Percentiles rank a stretch among this genome's conserved stretches.
Evolutionary conservation across 64 coral and sea anemone species (phyloP).

Genomic region (Pocillopora verrucosa): DNA sequence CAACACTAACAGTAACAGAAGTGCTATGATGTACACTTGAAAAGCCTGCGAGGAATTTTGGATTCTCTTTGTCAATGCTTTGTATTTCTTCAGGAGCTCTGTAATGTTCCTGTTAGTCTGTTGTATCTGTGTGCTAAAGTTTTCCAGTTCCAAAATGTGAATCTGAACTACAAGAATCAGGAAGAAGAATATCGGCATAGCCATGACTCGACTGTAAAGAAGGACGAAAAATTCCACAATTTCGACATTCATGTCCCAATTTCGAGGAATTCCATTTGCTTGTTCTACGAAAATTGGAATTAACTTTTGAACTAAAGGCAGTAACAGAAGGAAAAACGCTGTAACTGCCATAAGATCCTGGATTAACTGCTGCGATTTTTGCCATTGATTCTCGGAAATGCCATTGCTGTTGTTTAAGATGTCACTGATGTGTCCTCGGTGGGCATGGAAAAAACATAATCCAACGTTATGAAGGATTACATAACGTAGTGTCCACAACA

Average conservation of each 20-base stretch:
- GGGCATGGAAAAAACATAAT: conserved; percentile 47
- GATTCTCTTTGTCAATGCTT: conserved; percentile 38
- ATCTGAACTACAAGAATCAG: conserved; percentile 51
- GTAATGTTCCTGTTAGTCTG: conserved; percentile 2
- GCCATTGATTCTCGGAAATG: conserved; percentile 34
- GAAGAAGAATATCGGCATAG: conserved; percentile 76
- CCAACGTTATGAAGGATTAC: conserved; percentile 66
- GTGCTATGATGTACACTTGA: conserved; percentile 50
- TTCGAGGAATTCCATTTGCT: conserved; percentile 41
- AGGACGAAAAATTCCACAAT: conserved; percentile 70
- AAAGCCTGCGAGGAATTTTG: conserved; percentile 52
- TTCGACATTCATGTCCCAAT: conserved; percentile 66
- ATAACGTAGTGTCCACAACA: conserved; percentile 69
- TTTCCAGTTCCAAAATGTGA: conserved; percentile 58
- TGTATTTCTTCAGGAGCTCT: conserved; percentile 51
- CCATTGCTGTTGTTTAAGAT: conserved; percentile 44
- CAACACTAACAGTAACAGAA: conserved; percentile 47
- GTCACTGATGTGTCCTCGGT: conserved; percentile 58
- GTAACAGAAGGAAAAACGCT: conserved; percentile 48
- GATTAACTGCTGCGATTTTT: conserved; percentile 10
- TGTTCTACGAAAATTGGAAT: conserved; percentile 70
- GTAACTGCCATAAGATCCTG: conserved; percentile 53
- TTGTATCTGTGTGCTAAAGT: conserved; percentile 30
- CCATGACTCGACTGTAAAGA: conserved; percentile 63
- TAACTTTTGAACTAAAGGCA: conserved; percentile 63